Evolutionary conservation across 2,113 vertebrate genomes (phyloP).

Genomic region (Paralichthys olivaceus): DNA sequence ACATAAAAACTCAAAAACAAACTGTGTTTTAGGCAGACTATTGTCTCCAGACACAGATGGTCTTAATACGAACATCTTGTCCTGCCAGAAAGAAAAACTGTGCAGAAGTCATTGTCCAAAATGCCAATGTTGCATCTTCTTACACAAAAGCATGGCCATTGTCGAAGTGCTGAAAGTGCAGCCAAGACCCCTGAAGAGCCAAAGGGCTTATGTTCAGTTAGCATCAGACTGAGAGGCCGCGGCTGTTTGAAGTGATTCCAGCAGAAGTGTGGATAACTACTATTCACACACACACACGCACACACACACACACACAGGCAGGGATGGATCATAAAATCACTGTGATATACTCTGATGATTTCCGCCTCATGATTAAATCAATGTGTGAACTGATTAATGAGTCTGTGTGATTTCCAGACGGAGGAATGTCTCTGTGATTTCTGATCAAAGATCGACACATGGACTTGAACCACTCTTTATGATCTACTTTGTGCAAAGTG

Average conservation of each 20-base stretch:
- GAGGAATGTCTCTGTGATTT: slow-evolving; percentile 3
- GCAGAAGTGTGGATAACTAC: neutral
- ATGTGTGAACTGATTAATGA: slow-evolving; percentile 1
- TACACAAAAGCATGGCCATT: slow-evolving; percentile 28
- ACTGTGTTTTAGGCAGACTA: neutral
- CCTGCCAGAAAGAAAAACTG: slow-evolving; percentile 35
- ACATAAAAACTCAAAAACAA: neutral
- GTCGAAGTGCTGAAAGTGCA: slow-evolving; percentile 32
- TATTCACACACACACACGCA: neutral
- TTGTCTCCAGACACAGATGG: slow-evolving; percentile 9
- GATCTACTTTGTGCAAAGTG: neutral
- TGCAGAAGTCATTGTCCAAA: slow-evolving; percentile 42
- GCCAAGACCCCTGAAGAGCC: slow-evolving; percentile 40
- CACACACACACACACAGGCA: neutral
- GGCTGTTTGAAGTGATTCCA: slow-evolving; percentile 43
- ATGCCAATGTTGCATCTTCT: slow-evolving; percentile 49
- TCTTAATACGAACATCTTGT: slow-evolving; percentile 19
- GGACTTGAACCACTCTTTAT: neutral
- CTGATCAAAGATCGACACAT: neutral
- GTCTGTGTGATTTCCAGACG: neutral
- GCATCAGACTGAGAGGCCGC: slow-evolving; percentile 22
- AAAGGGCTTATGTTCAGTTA: slow-evolving; percentile 35
- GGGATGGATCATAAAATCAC: neutral
- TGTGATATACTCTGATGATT: neutral
- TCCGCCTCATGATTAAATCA: slow-evolving; percentile 5